Evolutionary conservation across 2,113 vertebrate genomes (phyloP).

Genomic region (Meles meles): DNA sequence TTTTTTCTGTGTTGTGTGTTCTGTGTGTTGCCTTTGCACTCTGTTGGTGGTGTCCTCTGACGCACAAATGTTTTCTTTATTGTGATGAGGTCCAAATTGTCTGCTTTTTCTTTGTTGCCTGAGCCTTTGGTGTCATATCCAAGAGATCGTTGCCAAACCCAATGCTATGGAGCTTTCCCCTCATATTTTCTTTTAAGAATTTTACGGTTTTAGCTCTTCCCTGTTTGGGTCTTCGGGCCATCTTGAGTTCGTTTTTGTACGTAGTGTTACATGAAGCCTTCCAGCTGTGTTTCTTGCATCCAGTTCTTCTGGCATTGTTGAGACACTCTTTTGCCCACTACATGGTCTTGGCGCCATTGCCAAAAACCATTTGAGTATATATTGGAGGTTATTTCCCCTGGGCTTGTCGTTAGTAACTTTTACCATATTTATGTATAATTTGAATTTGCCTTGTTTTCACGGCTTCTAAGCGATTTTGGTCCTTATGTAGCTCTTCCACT

Average conservation of each 20-base stretch:
- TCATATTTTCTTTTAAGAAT: background rate
- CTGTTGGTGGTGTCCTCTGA: background rate
- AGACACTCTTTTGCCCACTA: background rate
- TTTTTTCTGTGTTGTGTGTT: background rate
- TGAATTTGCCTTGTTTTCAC: background rate
- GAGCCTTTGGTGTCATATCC: background rate
- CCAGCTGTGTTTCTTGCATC: too few species aligned
- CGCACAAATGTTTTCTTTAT: background rate
- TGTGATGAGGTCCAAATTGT: background rate
- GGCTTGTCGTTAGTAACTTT: background rate
- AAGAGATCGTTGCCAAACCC: background rate
- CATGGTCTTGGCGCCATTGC: background rate
- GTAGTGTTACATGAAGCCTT: background rate
- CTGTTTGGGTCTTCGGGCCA: background rate
- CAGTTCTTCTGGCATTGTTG: background rate
- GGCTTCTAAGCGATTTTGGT: fast-evolving
- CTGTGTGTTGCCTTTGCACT: background rate
- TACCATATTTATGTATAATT: background rate
- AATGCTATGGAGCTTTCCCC: background rate
- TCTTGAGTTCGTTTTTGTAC: background rate
- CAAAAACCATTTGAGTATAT: background rate
- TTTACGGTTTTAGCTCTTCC: background rate
- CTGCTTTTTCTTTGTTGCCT: background rate
- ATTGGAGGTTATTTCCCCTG: background rate
- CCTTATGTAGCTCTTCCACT: background rate